Base-by-base conservation (phyloP, 2,888 invertebrate species). In the Drosophila sordidula region DNA sequence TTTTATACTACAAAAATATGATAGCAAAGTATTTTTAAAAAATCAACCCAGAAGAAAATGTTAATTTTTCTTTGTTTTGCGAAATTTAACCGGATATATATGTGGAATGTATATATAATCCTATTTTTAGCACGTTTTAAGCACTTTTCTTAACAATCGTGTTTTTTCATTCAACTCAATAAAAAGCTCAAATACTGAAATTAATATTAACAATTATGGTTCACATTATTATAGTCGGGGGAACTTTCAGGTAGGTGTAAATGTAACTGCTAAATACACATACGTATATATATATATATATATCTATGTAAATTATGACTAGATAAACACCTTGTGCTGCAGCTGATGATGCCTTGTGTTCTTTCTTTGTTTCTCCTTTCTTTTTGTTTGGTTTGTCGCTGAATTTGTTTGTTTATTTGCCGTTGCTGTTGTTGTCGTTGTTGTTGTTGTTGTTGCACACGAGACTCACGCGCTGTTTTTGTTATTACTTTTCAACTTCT, bases 271-370 rank as follows among this genome's bases (percentile, higher is more conserved):
- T 6, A 34, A 46, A 29, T 46, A 46, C 36, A 25, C 1, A 9
- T 18, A 22, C 3, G 34, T 6, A 3, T 16, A 6, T 44, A 12
- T n/a, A 51, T 54, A 6, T 41, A 11, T 18, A n/a, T 18, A 16
- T 61, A 34, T 34, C 25, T 9, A 41, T 16, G 16, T 32, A 41
- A 38, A 49, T 59, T 72, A 73, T 22, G 51, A 25, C 41, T 71
- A 61, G 51, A 75, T 75, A 75, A 75, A 76, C 77, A 75, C 75
- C 75, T 75, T 75, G 52, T 46, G 68, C 32, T 56, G 63, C 76
- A 59, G 72, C 72, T 71, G 68, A 57, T 38, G 62, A 61, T 38
- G 47, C 39, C 36, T 34, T 29, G 29, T n/a, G 41, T 46, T 36
- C 25, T 52, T 22, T 44, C 54, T 44, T 8, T 42, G 14, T n/a